These are phyloP conservation scores for Clarias macrocephalus DNA, from an alignment of 2,113 vertebrate species.

Conservation along the genomic window DNA sequence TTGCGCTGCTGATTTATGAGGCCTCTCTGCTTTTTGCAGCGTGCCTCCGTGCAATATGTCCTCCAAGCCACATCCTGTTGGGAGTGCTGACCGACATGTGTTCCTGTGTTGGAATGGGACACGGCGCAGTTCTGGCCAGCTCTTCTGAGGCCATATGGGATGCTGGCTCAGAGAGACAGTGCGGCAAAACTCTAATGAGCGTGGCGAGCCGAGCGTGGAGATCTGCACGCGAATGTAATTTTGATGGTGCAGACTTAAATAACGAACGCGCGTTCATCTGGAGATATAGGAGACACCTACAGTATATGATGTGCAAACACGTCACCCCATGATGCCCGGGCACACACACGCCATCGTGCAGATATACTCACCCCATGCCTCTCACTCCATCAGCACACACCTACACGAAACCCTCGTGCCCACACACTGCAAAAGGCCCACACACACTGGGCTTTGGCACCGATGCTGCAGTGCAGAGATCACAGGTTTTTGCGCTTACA, in stretches of 20 bases:
- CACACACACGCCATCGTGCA: conserved; percentile 32
- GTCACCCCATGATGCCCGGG: conserved; percentile 28
- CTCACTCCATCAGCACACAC: conserved; percentile 49
- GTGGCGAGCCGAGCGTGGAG: conserved; percentile 17
- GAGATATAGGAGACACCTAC: background rate
- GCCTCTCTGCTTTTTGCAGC: conserved; percentile 53
- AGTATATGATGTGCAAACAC: too few species aligned
- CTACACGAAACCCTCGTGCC: conserved; percentile 51
- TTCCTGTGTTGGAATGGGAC: conserved; percentile 59
- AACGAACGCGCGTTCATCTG: background rate
- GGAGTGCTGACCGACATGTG: conserved; percentile 55
- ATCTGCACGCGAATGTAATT: conserved; percentile 60
- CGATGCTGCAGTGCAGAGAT: conserved; percentile 6
- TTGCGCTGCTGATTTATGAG: conserved; percentile 53
- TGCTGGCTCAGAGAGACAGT: conserved; percentile 59
- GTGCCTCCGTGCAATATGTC: conserved; percentile 52
- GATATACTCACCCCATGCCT: conserved; percentile 47
- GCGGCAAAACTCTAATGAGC: conserved; percentile 49
- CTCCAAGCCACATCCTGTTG: conserved; percentile 52
- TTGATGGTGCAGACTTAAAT: conserved; percentile 43
- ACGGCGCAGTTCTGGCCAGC: conserved; percentile 48
- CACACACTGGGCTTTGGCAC: conserved; percentile 57
- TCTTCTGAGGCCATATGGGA: conserved; percentile 67
- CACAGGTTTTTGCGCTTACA: conserved; percentile 27
- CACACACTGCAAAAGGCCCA: conserved; percentile 45